Evolutionary conservation across 2,113 vertebrate species (phyloP), one percentile per base, ranked within the genome.

Genomic region (Tenrec ecaudatus): DNA sequence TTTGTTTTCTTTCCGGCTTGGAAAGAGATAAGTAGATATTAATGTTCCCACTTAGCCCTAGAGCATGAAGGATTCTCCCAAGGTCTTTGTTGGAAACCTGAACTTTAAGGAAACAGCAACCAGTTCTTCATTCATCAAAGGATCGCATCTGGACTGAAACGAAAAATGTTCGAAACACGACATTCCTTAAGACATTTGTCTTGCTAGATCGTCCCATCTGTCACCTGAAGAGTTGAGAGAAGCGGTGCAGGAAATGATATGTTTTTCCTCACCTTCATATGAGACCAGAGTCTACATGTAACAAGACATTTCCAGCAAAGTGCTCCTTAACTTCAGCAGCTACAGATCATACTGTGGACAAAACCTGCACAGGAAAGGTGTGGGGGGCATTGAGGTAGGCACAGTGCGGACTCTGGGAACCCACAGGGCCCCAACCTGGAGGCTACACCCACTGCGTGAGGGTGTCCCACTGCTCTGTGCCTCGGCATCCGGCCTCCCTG

Each of bases 141-240:
- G 33, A 62, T 29, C 80, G 5, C 86, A 79, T 84, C 93, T 94
- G 88, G 38, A 87, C 19, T 81, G 68, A 71, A 86, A 94, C 94
- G n/a, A 40, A 82, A 91, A 94, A 75, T 64, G 76, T 94, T 84
- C 87, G 82, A 95, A 95, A 92, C 69, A 62, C 15, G 22, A 89
- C 40, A 60, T 40, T 88, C 53, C 89, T 76, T 22, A 82, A 92
- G 38, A 79, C 78, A 89, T 92, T 80, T 8, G 16, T 80, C 33
- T 80, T 94, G n/a, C 69, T 96, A 60, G 95, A 91, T 91, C 27
- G 2, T 58, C 58, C 78, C 91, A 87, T 92, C 81, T 94, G 81
- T 94, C 57, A 68, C 91, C 82, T 87, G 78, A 47, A 36, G 68
- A 90, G 83, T 3, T 23, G 38, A 73, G 11, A 75, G 62, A 86